Conservation (phyloP, 2,113 vertebrate genomes). For the Alces alces region DNA sequence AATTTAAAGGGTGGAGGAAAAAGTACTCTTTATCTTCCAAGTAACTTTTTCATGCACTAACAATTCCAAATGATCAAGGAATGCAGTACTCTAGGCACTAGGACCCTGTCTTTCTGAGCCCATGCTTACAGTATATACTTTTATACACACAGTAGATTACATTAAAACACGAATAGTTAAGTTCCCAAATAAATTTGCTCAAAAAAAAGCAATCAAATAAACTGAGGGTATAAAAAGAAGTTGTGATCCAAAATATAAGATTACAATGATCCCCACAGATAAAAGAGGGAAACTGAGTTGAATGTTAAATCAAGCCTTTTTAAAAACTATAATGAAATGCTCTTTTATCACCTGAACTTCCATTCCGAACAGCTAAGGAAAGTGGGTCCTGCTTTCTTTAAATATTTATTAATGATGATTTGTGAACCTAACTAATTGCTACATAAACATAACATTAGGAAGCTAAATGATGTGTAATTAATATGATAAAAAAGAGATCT, state of each 20-base stretch:
- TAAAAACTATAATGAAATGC: neutral
- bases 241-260: neutral
- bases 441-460: conserved; percentile 73
- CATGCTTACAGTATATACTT: neutral
- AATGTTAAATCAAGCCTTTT: neutral
- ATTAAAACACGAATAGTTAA: neutral
- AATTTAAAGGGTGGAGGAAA: neutral
- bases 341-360: neutral
- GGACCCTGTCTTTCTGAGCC: neutral
- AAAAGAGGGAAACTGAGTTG: neutral
- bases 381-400: conserved; percentile 57
- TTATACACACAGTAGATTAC: neutral
- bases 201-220: neutral
- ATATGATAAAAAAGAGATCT: conserved; percentile 60
- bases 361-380: conserved; percentile 4
- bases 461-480: conserved; percentile 75
- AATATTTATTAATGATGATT: conserved; percentile 73
- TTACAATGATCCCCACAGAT: neutral
- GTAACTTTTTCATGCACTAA: neutral
- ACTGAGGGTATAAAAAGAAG: neutral
- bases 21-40: neutral
- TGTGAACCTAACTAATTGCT: conserved; percentile 70
- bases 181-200: neutral
- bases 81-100: neutral
- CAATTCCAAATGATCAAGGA: neutral